Evolutionary conservation across 2,888 invertebrate species (phyloP).

Genomic region (Amphiduros pacificus): DNA sequence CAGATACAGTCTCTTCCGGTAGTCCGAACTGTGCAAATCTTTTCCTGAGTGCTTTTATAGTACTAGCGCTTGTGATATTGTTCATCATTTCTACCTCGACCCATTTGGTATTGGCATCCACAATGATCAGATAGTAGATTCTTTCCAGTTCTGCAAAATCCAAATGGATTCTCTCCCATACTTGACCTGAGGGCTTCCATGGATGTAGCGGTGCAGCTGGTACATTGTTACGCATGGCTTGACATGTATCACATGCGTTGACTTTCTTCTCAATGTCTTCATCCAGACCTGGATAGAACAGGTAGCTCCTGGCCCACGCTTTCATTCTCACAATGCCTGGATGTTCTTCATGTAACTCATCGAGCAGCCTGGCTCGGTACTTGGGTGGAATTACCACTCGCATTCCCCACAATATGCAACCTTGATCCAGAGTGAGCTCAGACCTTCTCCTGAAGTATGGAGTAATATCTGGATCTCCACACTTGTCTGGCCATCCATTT

Average conservation of each 20-base stretch:
- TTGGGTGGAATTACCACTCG: slow-evolving; percentile 2
- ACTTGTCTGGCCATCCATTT: not conserved
- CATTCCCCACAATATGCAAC: slow-evolving; percentile 11
- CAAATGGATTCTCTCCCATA: not conserved
- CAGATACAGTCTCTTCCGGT: not conserved
- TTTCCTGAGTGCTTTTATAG: not conserved
- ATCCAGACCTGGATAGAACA: slow-evolving; percentile 6
- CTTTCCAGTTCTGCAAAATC: not conserved
- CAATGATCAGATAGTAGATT: not conserved
- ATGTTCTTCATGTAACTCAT: slow-evolving; percentile 8
- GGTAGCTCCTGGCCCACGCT: not conserved
- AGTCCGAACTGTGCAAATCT: no score
- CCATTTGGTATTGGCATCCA: not conserved
- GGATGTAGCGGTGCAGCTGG: not conserved
- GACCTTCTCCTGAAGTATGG: not conserved
- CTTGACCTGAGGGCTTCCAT: not conserved
- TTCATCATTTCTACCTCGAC: not conserved
- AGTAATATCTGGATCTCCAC: no score
- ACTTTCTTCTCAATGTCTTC: not conserved
- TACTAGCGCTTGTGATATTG: not conserved
- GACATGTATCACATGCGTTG: slow-evolving; percentile 1
- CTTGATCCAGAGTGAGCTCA: slow-evolving; percentile 6
- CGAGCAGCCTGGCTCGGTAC: not conserved
- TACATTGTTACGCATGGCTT: not conserved
- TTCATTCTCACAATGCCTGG: not conserved